Percentiles rank a stretch among this genome's conserved stretches.
phyloP scores from a whole-genome alignment of 2,797 vertebrate genomes.

The Cottoperca gobio region DNA sequence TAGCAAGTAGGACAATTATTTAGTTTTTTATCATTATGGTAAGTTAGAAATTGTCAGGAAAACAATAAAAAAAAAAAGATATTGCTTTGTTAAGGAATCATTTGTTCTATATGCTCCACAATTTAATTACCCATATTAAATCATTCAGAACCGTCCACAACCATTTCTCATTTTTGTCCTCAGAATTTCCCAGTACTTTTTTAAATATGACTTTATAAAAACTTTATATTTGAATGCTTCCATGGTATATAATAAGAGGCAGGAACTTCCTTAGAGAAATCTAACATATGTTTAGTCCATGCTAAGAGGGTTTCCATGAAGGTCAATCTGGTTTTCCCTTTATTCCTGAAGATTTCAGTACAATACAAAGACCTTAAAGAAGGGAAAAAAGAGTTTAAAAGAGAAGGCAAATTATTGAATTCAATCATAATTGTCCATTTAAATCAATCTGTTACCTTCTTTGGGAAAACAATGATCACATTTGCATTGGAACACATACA shows the following conservation, averaged over 20 bases:
- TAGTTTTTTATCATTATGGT: background rate
- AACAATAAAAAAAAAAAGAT: background rate
- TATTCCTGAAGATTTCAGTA: conserved; percentile 15
- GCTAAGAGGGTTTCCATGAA: conserved; percentile 22
- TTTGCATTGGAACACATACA: conserved; percentile 45
- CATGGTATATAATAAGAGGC: background rate
- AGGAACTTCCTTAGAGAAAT: background rate
- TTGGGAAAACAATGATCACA: conserved; percentile 33
- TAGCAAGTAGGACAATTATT: background rate
- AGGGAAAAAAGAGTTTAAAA: background rate
- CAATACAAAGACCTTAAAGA: conserved; percentile 17
- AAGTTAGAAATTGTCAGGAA: background rate
- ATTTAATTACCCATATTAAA: background rate
- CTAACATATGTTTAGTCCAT: conserved; percentile 8
- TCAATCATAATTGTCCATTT: conserved; percentile 34
- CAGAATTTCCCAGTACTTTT: background rate
- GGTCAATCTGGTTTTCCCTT: conserved; percentile 22
- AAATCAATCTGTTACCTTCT: conserved; percentile 43
- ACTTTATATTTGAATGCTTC: background rate
- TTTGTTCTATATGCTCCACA: background rate
- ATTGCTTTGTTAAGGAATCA: background rate
- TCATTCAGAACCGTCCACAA: background rate
- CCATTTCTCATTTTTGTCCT: background rate
- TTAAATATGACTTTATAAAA: background rate
- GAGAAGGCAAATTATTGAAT: conserved; percentile 15